Evolutionary conservation across 2,888 invertebrate genomes (phyloP), one percentile per base, ranked within the genome.

Genomic region (Chydorus sphaericus): DNA sequence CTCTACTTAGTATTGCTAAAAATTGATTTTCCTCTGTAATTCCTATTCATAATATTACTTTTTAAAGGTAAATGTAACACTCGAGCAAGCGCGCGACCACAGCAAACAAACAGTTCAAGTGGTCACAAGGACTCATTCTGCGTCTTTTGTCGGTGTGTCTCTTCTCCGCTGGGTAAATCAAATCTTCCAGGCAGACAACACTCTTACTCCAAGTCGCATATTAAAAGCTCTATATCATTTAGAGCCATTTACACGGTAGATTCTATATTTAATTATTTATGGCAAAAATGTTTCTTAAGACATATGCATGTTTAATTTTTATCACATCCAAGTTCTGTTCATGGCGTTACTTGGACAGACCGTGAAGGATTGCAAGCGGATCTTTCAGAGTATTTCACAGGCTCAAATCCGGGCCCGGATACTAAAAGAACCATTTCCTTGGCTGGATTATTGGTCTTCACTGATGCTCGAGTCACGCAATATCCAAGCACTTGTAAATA

Each of bases 31-130:
- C n/a, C n/a, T n/a, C n/a, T n/a, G n/a, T n/a, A n/a, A n/a, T n/a
- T n/a, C n/a, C n/a, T n/a, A n/a, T n/a, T n/a, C n/a, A n/a, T n/a
- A n/a, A n/a, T n/a, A n/a, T n/a, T n/a, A n/a, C n/a, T 11, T 23
- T 14, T 33, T 8, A 44, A 61, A 75, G 71, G 71, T 75, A 38
- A 66, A 65, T 52, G 64, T 76, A 28, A 64, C 65, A 33, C 65
- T 77, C 14, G 77, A 76, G 64, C 69, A 71, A 52, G 72, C 73
- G n/a, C 77, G 78, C 64, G 77, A 77, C 62, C 72, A 74, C 62
- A 71, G 71, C 14, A 71, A 72, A 23, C 71, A 75, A 61, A 70
- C 71, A 2, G 69, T 77, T 10, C 77, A 77, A 65, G 65, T 74
- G n/a, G 68, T 72, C 18, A 70, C 71, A 2, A 66, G 68, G 30